Percentiles rank a stretch among this genome's conserved stretches.
Evolutionary conservation across 2,888 invertebrate genomes (phyloP).

Genomic region (Limulus polyphemus): DNA sequence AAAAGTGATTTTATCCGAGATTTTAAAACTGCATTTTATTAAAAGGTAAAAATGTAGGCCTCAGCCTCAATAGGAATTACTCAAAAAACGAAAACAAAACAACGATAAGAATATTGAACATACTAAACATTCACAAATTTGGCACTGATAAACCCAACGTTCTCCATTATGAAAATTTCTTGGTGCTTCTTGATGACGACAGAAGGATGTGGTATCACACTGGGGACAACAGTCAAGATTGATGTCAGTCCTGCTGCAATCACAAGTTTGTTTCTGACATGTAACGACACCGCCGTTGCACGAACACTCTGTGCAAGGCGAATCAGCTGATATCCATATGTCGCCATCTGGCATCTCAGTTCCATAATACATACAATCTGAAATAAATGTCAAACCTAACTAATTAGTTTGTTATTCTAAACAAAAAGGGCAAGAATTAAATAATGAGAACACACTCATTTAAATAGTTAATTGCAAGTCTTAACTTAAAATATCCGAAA

Average conservation of each 20-base stretch:
- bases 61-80: too few relatives aligned
- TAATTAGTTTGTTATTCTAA: too few relatives aligned
- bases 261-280: constrained; percentile 55
- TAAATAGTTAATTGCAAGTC: constrained; percentile 64
- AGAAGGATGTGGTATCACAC: constrained; percentile 52
- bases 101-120: constrained; percentile 31
- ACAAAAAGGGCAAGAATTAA: too few relatives aligned
- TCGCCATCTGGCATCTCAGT: constrained; percentile 32
- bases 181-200: constrained; percentile 66
- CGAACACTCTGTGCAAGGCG: constrained; percentile 31
- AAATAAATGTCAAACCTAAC: constrained; percentile 29
- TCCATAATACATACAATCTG: constrained; percentile 57
- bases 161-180: constrained; percentile 66
- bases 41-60: too few relatives aligned
- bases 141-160: constrained; percentile 80
- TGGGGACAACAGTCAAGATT: constrained; percentile 60
- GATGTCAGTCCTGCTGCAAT: constrained; percentile 44
- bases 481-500: constrained; percentile 55
- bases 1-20: too few relatives aligned
- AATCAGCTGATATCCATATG: constrained; percentile 30
- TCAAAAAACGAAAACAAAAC: too few relatives aligned
- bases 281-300: constrained; percentile 39
- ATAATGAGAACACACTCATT: constrained; percentile 43
- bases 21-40: too few relatives aligned
- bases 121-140: constrained; percentile 80